These are phyloP conservation scores for Tupaia chinensis DNA, from an alignment of 2,113 vertebrate genomes.

Conservation along the genomic window DNA sequence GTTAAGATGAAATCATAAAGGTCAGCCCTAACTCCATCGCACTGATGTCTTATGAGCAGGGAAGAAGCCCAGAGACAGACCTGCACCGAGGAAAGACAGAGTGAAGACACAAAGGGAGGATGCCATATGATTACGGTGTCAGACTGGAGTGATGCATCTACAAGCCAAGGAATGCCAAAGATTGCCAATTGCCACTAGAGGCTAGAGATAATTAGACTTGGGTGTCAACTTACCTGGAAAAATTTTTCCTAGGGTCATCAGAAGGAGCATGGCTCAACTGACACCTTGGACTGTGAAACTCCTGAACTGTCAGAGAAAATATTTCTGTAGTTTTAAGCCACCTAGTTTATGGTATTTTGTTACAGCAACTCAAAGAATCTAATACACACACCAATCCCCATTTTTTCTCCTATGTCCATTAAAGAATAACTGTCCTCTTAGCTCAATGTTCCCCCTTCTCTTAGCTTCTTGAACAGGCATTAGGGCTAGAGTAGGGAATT, in stretches of 20 bases:
- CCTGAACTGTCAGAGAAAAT: background rate
- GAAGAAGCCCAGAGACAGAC: background rate
- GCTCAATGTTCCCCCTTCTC: background rate
- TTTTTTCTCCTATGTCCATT: background rate
- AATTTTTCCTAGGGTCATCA: background rate
- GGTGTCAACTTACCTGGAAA: background rate
- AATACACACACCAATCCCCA: background rate
- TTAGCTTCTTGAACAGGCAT: background rate
- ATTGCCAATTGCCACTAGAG: accelerated
- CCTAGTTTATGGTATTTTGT: background rate
- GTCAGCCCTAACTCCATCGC: background rate
- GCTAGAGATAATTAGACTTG: background rate
- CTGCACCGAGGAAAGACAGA: accelerated
- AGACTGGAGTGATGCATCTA: background rate
- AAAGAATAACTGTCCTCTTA: background rate
- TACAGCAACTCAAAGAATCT: background rate
- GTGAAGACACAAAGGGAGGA: background rate
- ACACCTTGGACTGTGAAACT: background rate
- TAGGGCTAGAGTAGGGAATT: background rate
- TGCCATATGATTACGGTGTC: no score
- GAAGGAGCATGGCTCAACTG: no score
- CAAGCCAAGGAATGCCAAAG: background rate
- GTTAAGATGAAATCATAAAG: background rate
- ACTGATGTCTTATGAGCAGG: background rate
- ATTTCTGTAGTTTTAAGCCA: background rate